These are phyloP conservation scores for Phasia obesa DNA, from an alignment of 2,888 invertebrate species.

Conservation along the genomic window DNA sequence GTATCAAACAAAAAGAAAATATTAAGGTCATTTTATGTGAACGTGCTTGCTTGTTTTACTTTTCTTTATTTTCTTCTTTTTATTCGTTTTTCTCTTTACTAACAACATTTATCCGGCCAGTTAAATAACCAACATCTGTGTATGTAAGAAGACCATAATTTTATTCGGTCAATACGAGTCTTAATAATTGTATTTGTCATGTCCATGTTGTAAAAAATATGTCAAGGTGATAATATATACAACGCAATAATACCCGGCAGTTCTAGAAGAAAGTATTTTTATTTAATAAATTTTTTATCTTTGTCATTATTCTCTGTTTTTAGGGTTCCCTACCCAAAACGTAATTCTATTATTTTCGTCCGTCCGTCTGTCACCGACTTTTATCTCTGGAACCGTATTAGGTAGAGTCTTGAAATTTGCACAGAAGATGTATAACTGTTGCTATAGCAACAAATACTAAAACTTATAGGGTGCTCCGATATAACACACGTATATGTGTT, in stretches of 20 bases:
- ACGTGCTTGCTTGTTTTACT: background rate
- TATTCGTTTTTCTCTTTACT: background rate
- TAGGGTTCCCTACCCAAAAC: too few relatives aligned
- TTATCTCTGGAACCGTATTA: too few relatives aligned
- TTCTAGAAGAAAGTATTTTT: background rate
- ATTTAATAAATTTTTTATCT: background rate
- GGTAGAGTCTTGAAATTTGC: too few relatives aligned
- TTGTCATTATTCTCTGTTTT: background rate
- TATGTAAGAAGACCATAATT: constrained; percentile 17
- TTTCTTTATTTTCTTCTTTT: background rate
- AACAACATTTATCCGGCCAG: constrained; percentile 20
- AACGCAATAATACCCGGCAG: background rate
- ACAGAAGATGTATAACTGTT: too few relatives aligned
- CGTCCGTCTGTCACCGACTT: too few relatives aligned
- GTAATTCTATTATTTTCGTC: too few relatives aligned
- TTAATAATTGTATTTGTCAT: constrained; percentile 36
- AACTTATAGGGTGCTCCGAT: too few relatives aligned
- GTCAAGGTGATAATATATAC: constrained; percentile 54
- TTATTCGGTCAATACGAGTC: constrained; percentile 15
- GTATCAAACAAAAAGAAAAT: constrained; percentile 53
- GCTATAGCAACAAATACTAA: too few relatives aligned
- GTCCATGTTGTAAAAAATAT: constrained; percentile 46
- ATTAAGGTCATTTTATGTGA: constrained; percentile 48
- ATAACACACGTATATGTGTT: too few relatives aligned
- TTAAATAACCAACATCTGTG: constrained; percentile 1